Conservation (phyloP, 2,113 vertebrate species). For the Phaetusa simplex region DNA sequence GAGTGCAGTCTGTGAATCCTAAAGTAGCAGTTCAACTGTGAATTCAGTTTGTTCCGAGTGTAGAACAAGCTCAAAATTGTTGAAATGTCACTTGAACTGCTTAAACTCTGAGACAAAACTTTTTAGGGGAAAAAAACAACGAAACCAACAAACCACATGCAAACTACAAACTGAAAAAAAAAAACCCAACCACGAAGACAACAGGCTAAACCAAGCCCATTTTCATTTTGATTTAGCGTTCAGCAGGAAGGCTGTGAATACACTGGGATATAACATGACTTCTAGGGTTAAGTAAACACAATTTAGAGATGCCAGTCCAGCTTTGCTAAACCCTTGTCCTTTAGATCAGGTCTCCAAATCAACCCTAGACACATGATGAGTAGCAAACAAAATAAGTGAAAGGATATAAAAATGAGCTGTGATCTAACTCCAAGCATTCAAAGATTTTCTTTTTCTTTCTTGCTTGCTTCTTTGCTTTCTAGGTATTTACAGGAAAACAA, state of each 20-base stretch:
- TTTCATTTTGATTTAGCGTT: neutral
- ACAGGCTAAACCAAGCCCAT: neutral
- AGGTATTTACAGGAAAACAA: neutral
- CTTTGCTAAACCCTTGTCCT: neutral
- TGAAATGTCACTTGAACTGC: neutral
- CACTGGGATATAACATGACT: neutral
- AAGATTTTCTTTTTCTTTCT: neutral
- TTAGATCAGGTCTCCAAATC: neutral
- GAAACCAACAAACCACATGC: neutral
- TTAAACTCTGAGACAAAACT: neutral
- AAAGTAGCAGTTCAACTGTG: neutral
- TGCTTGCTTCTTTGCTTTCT: neutral
- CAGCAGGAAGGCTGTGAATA: neutral
- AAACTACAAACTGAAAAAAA: neutral
- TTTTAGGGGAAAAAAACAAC: neutral
- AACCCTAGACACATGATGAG: neutral
- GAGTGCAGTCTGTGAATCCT: neutral
- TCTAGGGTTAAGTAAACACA: neutral
- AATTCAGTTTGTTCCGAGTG: neutral
- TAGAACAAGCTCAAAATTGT: neutral
- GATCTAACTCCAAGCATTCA: neutral
- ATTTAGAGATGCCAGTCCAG: neutral
- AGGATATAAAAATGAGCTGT: neutral
- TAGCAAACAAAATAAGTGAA: neutral
- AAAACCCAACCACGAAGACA: neutral